Evolutionary conservation across 2,888 invertebrate genomes (phyloP).

Genomic region (Agrilus mali): DNA sequence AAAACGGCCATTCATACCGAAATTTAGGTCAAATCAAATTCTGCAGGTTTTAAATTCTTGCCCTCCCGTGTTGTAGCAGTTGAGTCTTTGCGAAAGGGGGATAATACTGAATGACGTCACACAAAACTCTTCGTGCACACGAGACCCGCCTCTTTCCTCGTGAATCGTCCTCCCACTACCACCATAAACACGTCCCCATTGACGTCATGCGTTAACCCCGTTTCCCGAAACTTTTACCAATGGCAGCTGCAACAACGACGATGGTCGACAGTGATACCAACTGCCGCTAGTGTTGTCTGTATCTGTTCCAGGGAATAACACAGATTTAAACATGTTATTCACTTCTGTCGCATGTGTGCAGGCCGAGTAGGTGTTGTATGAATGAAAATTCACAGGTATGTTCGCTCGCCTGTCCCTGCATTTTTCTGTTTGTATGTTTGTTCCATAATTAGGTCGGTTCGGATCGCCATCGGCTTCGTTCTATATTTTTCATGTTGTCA

Average conservation of each 20-base stretch:
- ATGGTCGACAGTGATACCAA: slow-evolving; percentile 3
- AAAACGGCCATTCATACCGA: slow-evolving; percentile 21
- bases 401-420: background rate
- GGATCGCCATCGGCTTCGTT: too few relatives aligned
- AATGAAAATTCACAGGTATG: slow-evolving; percentile 4
- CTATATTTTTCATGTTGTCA: too few relatives aligned
- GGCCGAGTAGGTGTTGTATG: background rate
- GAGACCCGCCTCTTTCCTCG: background rate
- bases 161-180: too few relatives aligned
- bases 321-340: background rate
- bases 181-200: slow-evolving; percentile 1
- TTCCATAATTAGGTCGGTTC: too few relatives aligned
- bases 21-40: slow-evolving; percentile 21
- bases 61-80: slow-evolving; percentile 2
- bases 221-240: too few relatives aligned
- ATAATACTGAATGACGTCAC: slow-evolving; percentile 2
- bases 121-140: background rate
- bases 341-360: background rate
- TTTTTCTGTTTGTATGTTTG: too few relatives aligned
- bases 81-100: slow-evolving; percentile 9
- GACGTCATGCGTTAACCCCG: slow-evolving; percentile 6
- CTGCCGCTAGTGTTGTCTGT: background rate
- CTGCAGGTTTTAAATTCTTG: slow-evolving; percentile 9
- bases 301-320: background rate
- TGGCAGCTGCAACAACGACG: slow-evolving; percentile 4